phyloP scores from a whole-genome alignment of 2,797 vertebrate species.

The Ctenopoma kingsleyae region DNA sequence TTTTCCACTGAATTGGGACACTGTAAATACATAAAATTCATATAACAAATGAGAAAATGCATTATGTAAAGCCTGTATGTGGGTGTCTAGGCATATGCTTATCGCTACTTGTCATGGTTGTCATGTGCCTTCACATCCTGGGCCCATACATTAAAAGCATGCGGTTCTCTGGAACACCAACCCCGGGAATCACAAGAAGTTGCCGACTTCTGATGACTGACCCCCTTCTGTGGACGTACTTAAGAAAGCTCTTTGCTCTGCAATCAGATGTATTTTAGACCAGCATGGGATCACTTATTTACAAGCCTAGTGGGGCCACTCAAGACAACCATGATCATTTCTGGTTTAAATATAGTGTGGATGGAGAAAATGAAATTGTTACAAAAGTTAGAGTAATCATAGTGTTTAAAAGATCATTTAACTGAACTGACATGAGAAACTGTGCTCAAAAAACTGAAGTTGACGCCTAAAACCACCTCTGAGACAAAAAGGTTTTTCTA shows the following conservation, averaged over 20 bases:
- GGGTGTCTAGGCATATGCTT: constrained; percentile 35
- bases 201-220: not conserved
- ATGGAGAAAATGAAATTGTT: not conserved
- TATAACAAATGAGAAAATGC: constrained; percentile 40
- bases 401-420: not conserved
- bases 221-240: constrained; percentile 14
- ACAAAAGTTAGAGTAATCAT: not conserved
- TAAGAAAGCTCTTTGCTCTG: constrained; percentile 9
- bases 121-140: constrained; percentile 8
- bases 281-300: constrained; percentile 4
- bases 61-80: constrained; percentile 47
- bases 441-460: not conserved
- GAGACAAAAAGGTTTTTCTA: not conserved
- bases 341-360: not conserved
- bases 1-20: constrained; percentile 31
- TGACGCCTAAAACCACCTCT: not conserved
- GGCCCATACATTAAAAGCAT: constrained; percentile 31
- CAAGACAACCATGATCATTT: not conserved
- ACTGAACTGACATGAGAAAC: not conserved
- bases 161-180: constrained; percentile 34
- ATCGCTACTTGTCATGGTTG: constrained; percentile 31
- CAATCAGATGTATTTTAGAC: constrained; percentile 12
- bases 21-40: constrained; percentile 28
- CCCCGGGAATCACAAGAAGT: constrained; percentile 3
- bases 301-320: not conserved